Conservation (phyloP, 2,888 invertebrate genomes). For the Ophion obscuratus region DNA sequence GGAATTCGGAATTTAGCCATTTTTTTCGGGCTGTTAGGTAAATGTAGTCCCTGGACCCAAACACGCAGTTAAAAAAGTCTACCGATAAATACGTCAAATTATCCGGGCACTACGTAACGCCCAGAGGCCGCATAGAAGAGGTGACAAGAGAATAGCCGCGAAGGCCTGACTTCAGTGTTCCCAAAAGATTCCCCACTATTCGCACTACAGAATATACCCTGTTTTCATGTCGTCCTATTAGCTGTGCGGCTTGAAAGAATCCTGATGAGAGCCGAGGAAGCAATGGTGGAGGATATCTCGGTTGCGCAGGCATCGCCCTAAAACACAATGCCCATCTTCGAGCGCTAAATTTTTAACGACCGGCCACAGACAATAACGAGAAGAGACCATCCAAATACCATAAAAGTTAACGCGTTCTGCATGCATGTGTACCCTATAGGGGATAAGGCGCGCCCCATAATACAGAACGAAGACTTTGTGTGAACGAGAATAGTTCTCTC, state of each 20-base stretch:
- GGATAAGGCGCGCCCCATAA: not conserved
- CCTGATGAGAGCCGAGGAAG: slow-evolving; percentile 27
- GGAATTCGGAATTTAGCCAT: too few species aligned
- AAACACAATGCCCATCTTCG: slow-evolving; percentile 27
- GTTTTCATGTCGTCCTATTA: slow-evolving; percentile 22
- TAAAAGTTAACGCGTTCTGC: slow-evolving; percentile 58
- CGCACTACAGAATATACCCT: not conserved
- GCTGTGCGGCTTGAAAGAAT: slow-evolving; percentile 9
- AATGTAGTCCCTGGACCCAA: too few species aligned
- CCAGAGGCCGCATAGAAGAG: too few species aligned
- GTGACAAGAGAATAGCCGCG: too few species aligned
- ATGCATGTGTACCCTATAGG: slow-evolving; percentile 10
- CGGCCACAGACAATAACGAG: slow-evolving; percentile 57
- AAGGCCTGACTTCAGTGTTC: too few species aligned
- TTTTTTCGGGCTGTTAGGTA: too few species aligned
- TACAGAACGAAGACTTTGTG: not conserved
- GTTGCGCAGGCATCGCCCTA: slow-evolving; percentile 22
- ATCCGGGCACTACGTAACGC: too few species aligned
- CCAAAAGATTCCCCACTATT: slow-evolving; percentile 9
- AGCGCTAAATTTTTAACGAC: slow-evolving; percentile 70
- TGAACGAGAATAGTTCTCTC: not conserved
- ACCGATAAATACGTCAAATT: too few species aligned
- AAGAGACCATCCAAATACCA: slow-evolving; percentile 58
- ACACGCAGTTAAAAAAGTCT: too few species aligned
- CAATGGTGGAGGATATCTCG: slow-evolving; percentile 16